phyloP scores from a whole-genome alignment of 2,888 invertebrate genomes.

The Latrodectus hesperus region DNA sequence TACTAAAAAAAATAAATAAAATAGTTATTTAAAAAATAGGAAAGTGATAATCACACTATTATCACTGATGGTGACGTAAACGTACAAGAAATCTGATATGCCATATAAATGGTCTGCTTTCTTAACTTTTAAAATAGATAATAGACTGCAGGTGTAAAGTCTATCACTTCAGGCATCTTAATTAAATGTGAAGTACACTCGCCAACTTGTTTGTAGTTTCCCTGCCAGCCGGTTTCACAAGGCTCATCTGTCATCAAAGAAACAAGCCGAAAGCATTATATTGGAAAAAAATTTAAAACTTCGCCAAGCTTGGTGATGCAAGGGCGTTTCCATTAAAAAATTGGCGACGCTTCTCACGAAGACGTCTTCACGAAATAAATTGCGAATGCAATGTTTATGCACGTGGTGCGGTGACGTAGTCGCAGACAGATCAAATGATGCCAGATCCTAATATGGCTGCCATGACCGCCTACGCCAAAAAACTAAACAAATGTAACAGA shows the following conservation, averaged over 20 bases:
- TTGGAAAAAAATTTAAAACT: not conserved
- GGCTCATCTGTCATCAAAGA: slow-evolving; percentile 2
- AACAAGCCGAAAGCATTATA: not conserved
- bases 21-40: no score
- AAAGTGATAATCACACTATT: no score
- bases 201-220: no score
- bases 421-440: slow-evolving; percentile 66
- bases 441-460: slow-evolving; percentile 63
- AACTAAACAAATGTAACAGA: slow-evolving; percentile 7
- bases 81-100: no score
- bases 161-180: not conserved
- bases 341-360: slow-evolving; percentile 7
- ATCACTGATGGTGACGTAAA: no score
- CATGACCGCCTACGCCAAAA: slow-evolving; percentile 41
- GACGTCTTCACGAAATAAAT: not conserved
- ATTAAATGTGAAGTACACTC: no score
- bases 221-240: no score
- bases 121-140: no score
- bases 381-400: slow-evolving; percentile 53
- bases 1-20: no score
- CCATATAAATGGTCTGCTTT: no score
- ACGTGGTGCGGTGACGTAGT: slow-evolving; percentile 60
- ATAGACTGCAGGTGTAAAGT: no score
- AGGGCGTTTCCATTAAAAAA: slow-evolving; percentile 7
- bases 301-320: not conserved